A percentile compares a stretch with the other conserved stretches of the same genome.
Evolutionary conservation across 37 sponge, comb jelly and placozoan species (phyloP).

Genomic region (Dysidea cf. avara): DNA sequence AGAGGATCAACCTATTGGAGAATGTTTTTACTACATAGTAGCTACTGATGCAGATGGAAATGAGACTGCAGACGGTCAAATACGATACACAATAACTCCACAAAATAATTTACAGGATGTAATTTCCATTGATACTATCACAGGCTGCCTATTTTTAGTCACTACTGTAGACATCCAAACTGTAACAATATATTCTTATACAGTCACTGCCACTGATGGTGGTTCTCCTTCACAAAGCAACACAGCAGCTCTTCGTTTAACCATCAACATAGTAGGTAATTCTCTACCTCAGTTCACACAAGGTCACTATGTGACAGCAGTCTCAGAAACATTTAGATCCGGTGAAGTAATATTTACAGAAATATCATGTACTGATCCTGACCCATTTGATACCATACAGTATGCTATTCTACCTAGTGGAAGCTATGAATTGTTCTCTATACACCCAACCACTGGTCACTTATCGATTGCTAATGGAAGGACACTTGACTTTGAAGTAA

Average conservation of each 20-base stretch:
- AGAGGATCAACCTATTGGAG: not conserved
- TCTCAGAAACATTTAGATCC: no score
- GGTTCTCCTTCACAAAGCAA: not conserved
- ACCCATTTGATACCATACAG: no score
- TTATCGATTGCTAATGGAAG: no score
- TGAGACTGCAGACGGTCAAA: slow-evolving; percentile 7
- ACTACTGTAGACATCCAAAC: slow-evolving; percentile 23
- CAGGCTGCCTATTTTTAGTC: slow-evolving; percentile 8
- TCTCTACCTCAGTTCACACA: no score
- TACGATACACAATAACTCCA: slow-evolving; percentile 8
- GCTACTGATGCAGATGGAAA: slow-evolving; percentile 46
- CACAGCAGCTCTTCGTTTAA: no score
- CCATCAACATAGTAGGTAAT: no score
- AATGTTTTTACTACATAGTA: slow-evolving; percentile 24
- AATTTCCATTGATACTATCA: not conserved
- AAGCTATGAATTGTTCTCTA: no score
- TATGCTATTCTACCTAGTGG: no score
- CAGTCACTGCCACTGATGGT: slow-evolving; percentile 52
- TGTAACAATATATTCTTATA: slow-evolving; percentile 1
- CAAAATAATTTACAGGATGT: not conserved
- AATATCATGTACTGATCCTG: no score
- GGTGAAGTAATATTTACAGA: no score
- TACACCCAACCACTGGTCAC: no score
- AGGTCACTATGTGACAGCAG: no score
- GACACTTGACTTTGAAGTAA: slow-evolving; percentile 32